Evolutionary conservation across 2,888 invertebrate genomes (phyloP).

Genomic region (Drosophila fulvimacula): DNA sequence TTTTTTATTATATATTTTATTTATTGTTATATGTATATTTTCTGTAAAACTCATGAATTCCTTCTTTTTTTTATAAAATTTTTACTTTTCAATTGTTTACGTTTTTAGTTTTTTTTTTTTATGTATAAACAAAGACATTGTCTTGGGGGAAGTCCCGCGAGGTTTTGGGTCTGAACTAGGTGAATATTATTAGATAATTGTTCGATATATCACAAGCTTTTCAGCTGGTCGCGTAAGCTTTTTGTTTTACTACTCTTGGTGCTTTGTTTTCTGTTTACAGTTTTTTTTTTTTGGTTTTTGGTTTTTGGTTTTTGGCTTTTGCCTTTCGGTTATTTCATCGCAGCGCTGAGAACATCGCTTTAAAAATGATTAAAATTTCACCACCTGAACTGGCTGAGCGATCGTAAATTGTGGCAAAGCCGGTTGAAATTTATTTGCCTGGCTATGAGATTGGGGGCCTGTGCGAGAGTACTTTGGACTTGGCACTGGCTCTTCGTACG

Average conservation of each 20-base stretch:
- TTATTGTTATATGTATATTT: neutral
- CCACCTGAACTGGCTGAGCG: neutral
- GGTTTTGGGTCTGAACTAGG: slow-evolving; percentile 9
- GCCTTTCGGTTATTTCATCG: neutral
- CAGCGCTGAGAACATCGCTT: slow-evolving; percentile 49
- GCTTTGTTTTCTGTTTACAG: too few species aligned
- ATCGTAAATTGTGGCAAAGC: slow-evolving; percentile 33
- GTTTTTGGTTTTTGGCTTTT: neutral
- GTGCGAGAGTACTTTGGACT: neutral
- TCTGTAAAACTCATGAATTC: neutral
- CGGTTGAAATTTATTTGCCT: slow-evolving; percentile 15
- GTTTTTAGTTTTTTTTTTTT: neutral
- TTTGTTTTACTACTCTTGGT: neutral
- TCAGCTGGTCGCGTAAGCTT: neutral
- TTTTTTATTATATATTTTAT: too few species aligned
- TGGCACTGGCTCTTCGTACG: neutral
- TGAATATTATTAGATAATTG: slow-evolving; percentile 23
- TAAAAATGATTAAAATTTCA: slow-evolving; percentile 44
- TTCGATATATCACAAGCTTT: slow-evolving; percentile 7
- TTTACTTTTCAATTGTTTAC: neutral
- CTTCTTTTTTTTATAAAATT: neutral
- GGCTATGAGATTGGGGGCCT: neutral
- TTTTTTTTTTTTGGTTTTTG: neutral
- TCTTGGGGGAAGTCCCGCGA: slow-evolving; percentile 13
- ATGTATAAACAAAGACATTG: neutral